These are phyloP conservation scores for Trichonephila clavata DNA, from an alignment of 1,140 invertebrate species.

Conservation along the genomic window DNA sequence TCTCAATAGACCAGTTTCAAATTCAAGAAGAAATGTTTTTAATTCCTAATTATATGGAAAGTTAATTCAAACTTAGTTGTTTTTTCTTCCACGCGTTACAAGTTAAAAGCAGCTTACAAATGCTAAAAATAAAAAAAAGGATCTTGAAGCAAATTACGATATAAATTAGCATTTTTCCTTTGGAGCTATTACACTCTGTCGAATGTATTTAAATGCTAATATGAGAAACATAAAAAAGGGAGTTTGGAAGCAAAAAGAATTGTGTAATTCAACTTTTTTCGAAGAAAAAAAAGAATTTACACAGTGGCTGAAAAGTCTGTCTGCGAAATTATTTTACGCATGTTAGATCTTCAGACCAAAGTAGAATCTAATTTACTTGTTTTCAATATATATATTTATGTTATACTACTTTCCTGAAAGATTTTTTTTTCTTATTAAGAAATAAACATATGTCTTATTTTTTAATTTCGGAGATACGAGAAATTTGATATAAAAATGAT, in stretches of 20 bases:
- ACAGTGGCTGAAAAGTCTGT: constrained; percentile 20
- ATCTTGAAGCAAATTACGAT: background rate
- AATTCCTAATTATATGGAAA: background rate
- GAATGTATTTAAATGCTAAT: constrained; percentile 17
- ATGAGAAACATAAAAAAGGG: background rate
- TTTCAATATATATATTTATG: background rate
- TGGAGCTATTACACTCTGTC: background rate
- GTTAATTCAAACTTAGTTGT: background rate
- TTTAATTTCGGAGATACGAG: background rate
- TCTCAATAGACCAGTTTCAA: background rate
- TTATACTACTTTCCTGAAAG: background rate
- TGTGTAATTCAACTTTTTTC: background rate
- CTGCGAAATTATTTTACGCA: constrained; percentile 17
- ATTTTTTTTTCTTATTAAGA: background rate
- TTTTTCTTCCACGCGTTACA: background rate
- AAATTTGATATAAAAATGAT: background rate
- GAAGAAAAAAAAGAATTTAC: background rate
- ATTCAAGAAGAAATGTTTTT: background rate
- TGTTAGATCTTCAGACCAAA: background rate
- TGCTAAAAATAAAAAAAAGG: background rate
- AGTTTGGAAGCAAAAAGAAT: background rate
- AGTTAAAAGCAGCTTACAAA: background rate
- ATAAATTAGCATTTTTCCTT: background rate
- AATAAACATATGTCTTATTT: background rate
- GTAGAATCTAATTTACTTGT: background rate